Percentiles rank a stretch among this genome's conserved stretches.
Evolutionary conservation across 37 sponge, comb jelly and placozoan species (phyloP).

Genomic region (Crambe crambe): DNA sequence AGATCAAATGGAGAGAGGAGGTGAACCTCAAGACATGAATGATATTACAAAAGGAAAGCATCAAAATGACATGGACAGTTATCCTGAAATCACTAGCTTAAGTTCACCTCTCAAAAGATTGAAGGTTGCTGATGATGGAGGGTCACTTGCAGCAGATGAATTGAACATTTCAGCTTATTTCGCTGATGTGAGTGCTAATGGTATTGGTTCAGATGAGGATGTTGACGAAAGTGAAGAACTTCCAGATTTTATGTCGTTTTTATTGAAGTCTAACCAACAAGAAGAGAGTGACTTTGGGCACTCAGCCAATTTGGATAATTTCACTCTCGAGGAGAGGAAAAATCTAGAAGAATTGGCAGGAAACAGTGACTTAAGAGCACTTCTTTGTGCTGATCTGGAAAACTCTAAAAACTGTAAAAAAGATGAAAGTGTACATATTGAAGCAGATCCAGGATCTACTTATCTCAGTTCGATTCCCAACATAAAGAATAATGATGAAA

Average conservation of each 20-base stretch:
- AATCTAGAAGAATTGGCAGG: background rate
- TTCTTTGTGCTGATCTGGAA: background rate
- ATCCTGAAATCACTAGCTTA: background rate
- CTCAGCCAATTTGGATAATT: background rate
- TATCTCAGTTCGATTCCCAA: no score
- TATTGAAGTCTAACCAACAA: background rate
- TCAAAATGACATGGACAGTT: background rate
- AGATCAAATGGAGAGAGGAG: background rate
- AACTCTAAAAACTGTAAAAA: background rate
- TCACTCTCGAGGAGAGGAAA: background rate
- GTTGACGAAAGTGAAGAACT: background rate
- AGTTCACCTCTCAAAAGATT: conserved; percentile 5
- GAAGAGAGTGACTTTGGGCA: background rate
- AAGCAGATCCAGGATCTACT: background rate
- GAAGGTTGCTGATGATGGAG: background rate
- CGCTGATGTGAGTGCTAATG: conserved; percentile 1
- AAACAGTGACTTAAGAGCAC: background rate
- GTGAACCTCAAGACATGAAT: background rate
- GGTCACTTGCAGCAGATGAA: background rate
- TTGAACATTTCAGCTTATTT: background rate
- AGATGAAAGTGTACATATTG: background rate
- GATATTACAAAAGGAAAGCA: background rate
- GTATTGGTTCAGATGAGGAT: background rate
- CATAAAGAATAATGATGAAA: no score
- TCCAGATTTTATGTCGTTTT: background rate